These are phyloP conservation scores for Misgurnus mizolepis DNA, from an alignment of 2,113 vertebrate species.

Conservation along the genomic window DNA sequence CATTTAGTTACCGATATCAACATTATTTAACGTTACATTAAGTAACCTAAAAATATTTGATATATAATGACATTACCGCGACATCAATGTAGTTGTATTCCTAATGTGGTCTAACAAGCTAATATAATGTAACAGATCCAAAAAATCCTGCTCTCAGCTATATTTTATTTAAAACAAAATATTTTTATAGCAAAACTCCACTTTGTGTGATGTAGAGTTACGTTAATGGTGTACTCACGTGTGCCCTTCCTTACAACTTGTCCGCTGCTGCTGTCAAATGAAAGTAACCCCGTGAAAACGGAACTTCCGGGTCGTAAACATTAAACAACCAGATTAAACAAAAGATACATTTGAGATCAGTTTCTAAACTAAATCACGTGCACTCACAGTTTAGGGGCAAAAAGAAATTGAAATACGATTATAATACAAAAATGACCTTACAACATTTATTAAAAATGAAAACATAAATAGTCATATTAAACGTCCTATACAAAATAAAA, in stretches of 20 bases:
- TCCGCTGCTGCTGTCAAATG: background rate
- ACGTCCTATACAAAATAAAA: constrained; percentile 27
- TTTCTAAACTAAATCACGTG: background rate
- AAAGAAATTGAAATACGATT: background rate
- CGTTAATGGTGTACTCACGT: background rate
- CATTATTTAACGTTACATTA: background rate
- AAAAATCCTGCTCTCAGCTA: background rate
- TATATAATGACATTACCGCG: background rate
- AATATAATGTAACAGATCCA: too few relatives aligned
- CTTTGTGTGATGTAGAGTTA: background rate
- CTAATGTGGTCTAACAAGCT: too few relatives aligned
- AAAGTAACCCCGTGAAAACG: background rate
- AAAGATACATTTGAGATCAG: background rate
- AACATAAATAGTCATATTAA: background rate
- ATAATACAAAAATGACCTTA: too few relatives aligned
- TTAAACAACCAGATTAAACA: too few relatives aligned
- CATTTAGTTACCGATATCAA: background rate
- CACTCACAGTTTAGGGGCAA: background rate
- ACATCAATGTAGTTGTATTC: background rate
- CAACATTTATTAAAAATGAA: too few relatives aligned
- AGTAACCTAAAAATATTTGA: background rate
- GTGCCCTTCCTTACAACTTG: constrained; percentile 49
- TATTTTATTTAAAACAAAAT: background rate
- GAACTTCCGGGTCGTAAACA: constrained; percentile 22
- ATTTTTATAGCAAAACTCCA: background rate